These are phyloP conservation scores for Cyphomyrus plagiostoma DNA, from an alignment of 2,113 vertebrate genomes.

Conservation along the genomic window DNA sequence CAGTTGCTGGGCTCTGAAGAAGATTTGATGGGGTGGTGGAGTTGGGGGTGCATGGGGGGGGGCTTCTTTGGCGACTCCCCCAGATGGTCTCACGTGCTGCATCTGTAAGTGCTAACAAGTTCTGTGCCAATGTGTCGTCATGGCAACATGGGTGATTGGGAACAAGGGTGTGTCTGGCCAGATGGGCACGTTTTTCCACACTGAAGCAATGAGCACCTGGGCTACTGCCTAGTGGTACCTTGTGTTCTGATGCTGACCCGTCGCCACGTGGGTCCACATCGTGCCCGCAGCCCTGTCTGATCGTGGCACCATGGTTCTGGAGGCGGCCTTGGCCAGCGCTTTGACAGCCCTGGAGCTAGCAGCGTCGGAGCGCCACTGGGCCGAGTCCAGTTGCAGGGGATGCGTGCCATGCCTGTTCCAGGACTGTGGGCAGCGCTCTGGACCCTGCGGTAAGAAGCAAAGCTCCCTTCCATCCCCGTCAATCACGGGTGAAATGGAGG, in stretches of 20 bases:
- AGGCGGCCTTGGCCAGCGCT: constrained; percentile 68
- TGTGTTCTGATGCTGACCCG: neutral
- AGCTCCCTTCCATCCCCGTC: neutral
- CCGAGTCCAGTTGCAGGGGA: constrained; percentile 53
- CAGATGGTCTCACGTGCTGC: neutral
- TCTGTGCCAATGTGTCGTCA: neutral
- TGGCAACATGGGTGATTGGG: neutral
- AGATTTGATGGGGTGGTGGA: constrained; percentile 29
- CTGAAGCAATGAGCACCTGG: neutral
- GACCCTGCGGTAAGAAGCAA: constrained; percentile 58
- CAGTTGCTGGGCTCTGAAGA: constrained; percentile 44
- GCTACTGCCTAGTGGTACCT: neutral
- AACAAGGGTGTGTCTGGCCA: neutral
- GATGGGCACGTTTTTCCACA: neutral
- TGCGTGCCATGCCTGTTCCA: constrained; percentile 74
- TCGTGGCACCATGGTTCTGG: constrained; percentile 74
- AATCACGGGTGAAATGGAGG: neutral
- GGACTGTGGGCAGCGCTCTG: constrained; percentile 63
- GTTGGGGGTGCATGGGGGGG: neutral
- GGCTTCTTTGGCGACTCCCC: neutral
- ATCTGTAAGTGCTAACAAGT: neutral
- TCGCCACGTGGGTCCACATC: neutral
- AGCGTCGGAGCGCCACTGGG: constrained; percentile 53
- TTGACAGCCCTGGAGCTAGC: constrained; percentile 67
- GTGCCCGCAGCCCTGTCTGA: constrained; percentile 65